These are phyloP conservation scores for Apteryx mantelli DNA, from an alignment of 2,113 vertebrate genomes.

Conservation along the genomic window DNA sequence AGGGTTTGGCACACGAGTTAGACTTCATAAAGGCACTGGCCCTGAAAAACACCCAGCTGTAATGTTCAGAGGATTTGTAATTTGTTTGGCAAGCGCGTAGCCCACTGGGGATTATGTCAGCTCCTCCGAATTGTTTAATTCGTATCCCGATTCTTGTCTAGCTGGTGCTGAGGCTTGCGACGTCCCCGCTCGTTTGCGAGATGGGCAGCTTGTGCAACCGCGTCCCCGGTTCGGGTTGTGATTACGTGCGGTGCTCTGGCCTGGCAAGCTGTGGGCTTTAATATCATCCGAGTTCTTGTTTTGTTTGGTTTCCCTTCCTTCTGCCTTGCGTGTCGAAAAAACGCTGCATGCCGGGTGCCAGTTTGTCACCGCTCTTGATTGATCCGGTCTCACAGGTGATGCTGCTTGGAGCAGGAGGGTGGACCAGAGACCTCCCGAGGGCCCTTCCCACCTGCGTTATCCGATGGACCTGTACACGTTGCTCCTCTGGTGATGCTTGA, in stretches of 20 bases:
- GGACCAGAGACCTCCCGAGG: neutral
- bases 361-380: neutral
- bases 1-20: neutral
- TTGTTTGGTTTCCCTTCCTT: rapidly evolving
- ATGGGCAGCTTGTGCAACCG: neutral
- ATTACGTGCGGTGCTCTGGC: rapidly evolving
- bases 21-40: neutral
- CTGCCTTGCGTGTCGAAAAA: neutral
- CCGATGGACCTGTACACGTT: rapidly evolving
- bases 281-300: neutral
- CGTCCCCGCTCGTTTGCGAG: rapidly evolving
- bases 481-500: neutral
- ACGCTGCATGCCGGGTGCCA: neutral
- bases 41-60: neutral
- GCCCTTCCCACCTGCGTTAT: neutral
- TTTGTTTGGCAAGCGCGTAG: neutral
- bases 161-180: rapidly evolving
- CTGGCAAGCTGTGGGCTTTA: neutral
- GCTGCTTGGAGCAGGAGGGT: neutral
- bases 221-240: rapidly evolving
- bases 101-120: neutral
- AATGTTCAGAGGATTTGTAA: neutral
- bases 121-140: neutral
- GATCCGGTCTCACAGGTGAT: neutral
- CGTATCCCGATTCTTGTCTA: neutral